Base-by-base conservation (phyloP, 1,140 invertebrate species). In the Pteromalus puparum region DNA sequence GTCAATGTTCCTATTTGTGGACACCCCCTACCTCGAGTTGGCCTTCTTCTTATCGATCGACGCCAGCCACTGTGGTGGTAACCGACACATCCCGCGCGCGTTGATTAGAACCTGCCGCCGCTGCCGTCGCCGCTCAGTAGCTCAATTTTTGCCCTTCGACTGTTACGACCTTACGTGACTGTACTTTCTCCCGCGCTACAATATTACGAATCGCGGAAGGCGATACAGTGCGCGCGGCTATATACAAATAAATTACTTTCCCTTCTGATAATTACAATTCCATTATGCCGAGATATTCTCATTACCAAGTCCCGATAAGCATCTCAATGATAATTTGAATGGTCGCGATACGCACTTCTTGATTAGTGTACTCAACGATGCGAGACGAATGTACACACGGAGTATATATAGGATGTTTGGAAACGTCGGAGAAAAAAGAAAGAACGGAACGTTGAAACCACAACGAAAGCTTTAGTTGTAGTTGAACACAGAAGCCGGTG, bases 1-100 rank as follows among this genome's bases (percentile, higher is more conserved):
- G 83, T 85, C 83, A 86, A 87, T 86, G 83, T 76, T 81, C 38
- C 85, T 86, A 85, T 87, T 84, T 87, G 84, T 42, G 72, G 70
- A 82, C 74, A 80, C 24, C 68, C 79, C 61, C 74, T 81, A 73
- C 68, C 9, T 15, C 48, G 30, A 53, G 38, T 42, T 81, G 24
- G 75, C 75, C 70, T 85, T 81, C 70, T 85, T 82, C 73, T 68
- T 87, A 87, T 89, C 79, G 86, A 88, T 90, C 87, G 84, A 13
- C 13, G 30, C 30, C 46, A 26, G 76, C 34, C 38, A 67, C 73
- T 26, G 15, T 61, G 26, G 38, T 65, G 65, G 7, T 26, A 48
- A 26, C 42, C 46, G 30, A 53, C 79, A 81, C 79, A 85, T 81
- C 79, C 83, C 83, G 12, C 34, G 73, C 61, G 73, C 61, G 77